These are phyloP conservation scores for Notiomystis cincta DNA, from an alignment of 2,113 vertebrate species.

Conservation along the genomic window DNA sequence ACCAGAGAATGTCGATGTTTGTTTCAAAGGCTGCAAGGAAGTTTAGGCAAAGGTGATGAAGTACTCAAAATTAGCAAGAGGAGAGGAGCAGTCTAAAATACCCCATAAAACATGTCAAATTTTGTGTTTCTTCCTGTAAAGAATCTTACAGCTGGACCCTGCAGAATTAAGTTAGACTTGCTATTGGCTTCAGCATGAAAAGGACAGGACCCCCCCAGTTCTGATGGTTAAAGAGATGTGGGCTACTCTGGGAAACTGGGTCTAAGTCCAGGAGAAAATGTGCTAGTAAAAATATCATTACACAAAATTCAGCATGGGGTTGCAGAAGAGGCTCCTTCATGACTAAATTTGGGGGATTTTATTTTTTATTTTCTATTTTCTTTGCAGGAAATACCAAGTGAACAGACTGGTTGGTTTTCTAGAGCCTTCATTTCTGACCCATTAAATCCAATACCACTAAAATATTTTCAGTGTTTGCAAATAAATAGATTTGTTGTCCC, in stretches of 20 bases:
- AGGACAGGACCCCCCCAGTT: background rate
- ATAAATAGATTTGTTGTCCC: background rate
- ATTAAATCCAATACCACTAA: background rate
- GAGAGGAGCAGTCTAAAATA: background rate
- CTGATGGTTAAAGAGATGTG: background rate
- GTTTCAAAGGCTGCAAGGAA: background rate
- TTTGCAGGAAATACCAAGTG: background rate
- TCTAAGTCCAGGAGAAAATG: background rate
- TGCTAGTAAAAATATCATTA: background rate
- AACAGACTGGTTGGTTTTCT: background rate
- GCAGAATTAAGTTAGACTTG: background rate
- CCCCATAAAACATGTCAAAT: background rate
- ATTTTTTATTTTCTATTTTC: background rate
- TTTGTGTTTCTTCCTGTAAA: background rate
- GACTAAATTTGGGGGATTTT: background rate
- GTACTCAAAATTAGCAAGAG: accelerated
- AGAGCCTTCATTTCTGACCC: background rate
- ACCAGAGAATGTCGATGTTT: background rate
- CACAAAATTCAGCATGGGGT: background rate
- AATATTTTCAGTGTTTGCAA: background rate
- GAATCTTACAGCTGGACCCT: background rate
- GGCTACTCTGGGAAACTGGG: background rate
- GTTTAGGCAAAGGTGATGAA: accelerated
- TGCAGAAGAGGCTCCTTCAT: background rate
- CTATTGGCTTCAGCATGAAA: background rate